Base-by-base conservation (phyloP, 2,888 invertebrate species). In the Onthophagus sagittarius region DNA sequence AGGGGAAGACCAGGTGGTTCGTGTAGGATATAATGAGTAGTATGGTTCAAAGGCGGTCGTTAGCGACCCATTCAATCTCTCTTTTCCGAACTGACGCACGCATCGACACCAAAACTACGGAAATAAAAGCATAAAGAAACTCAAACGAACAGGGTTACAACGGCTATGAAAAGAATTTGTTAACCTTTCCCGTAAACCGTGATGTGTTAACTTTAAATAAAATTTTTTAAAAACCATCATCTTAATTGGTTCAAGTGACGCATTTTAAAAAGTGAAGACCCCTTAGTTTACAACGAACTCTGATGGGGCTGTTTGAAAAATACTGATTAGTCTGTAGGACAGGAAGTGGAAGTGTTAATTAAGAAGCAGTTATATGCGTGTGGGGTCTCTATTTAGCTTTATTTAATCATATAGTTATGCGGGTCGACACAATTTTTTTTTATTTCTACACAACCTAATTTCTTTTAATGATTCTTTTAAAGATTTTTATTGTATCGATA, bases 1-100 rank as follows among this genome's bases (percentile, higher is more conserved):
- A 9, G 15, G 39, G 67, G 76, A 76, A 76, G 76, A 79, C 81
- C 83, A 83, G 83, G 83, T 83, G 83, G 80, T 77, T 81, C 80
- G 77, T 80, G 78, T 83, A 80, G 73, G 74, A 71, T 75, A 78
- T 83, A 83, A 83, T 81, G 82, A 83, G 82, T 77, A 78, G 78
- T 78, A 80, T 81, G 74, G 67, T 67, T 67, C 39, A 53, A 53
- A 53, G 39, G 39, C 39, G 39, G 39, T 53, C 39, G 39, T 53
- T 53, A 53, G 39, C 39, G 39, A 53, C 39, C 39, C 39, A 53
- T 53, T 53, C 39, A 53, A 11, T 23, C 23, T 23, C 23, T 23
- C 23, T 53, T 53, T 11, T 53, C 39, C 39, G 11, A 53, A 9
- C 39, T 53, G 39, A 53, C 39, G 39, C 39, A 53, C 39, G 39